Percentiles rank a stretch among this genome's conserved stretches.
These are phyloP conservation scores for Bugulina stolonifera DNA, from an alignment of 2,888 invertebrate species.

Conservation along the genomic window DNA sequence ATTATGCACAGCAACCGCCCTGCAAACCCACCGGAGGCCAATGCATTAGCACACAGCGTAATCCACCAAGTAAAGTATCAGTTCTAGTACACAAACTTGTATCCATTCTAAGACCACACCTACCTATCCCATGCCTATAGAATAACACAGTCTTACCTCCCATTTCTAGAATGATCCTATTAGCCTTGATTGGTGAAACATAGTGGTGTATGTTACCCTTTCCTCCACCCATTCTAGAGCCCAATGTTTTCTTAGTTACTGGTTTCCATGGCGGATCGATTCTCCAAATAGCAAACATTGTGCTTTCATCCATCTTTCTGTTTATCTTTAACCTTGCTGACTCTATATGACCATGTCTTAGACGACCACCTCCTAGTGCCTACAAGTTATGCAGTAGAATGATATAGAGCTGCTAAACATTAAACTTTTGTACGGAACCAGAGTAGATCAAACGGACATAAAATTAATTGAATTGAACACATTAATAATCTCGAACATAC, in stretches of 20 bases:
- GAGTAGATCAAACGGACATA: too few species aligned
- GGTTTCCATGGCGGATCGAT: conserved; percentile 94
- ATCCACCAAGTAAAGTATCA: too few species aligned
- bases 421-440: too few species aligned
- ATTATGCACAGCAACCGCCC: too few species aligned
- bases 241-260: conserved; percentile 68
- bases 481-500: too few species aligned
- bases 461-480: too few species aligned
- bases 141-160: conserved; percentile 71
- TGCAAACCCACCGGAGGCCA: too few species aligned
- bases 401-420: too few species aligned
- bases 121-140: too few species aligned
- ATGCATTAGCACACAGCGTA: too few species aligned
- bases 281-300: conserved; percentile 92
- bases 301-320: conserved; percentile 68
- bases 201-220: conserved; percentile 93
- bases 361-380: conserved; percentile 77
- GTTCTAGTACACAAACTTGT: too few species aligned
- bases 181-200: conserved; percentile 83
- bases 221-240: conserved; percentile 90
- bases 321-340: conserved; percentile 74
- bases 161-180: conserved; percentile 85
- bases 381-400: conserved; percentile 51
- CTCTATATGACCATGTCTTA: conserved; percentile 77
- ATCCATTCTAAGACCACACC: too few species aligned